phyloP scores from a whole-genome alignment of 2,797 vertebrate species.

The Gouania willdenowi region DNA sequence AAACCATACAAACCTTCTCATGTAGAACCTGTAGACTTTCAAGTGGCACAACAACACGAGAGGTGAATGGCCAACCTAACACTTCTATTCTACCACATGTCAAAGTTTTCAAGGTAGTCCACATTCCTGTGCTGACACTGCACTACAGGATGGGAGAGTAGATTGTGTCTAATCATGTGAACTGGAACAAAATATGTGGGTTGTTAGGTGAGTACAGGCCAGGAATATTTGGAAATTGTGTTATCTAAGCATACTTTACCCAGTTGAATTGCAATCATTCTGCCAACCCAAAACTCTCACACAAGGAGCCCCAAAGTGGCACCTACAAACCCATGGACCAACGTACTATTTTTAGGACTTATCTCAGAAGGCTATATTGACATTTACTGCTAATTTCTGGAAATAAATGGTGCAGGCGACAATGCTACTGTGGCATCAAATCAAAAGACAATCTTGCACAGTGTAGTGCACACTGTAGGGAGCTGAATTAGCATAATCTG shows the following conservation, averaged over 20 bases:
- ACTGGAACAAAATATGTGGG: slow-evolving; percentile 2
- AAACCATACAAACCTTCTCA: too few relatives aligned
- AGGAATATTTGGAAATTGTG: slow-evolving; percentile 14
- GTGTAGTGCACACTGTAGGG: not conserved
- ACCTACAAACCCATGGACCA: not conserved
- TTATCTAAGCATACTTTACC: slow-evolving; percentile 30
- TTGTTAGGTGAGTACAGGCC: slow-evolving; percentile 5
- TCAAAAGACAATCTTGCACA: too few relatives aligned
- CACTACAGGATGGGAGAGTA: too few relatives aligned
- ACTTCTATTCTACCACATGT: not conserved
- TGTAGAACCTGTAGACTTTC: slow-evolving; percentile 9
- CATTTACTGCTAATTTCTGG: not conserved
- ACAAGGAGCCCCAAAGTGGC: not conserved
- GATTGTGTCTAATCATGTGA: not conserved
- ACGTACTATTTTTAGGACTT: not conserved
- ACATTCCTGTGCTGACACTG: slow-evolving; percentile 23
- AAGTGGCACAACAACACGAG: slow-evolving; percentile 9
- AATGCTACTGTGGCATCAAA: too few relatives aligned
- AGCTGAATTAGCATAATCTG: not conserved
- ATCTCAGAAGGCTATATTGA: not conserved
- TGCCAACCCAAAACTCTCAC: not conserved
- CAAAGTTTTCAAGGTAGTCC: slow-evolving; percentile 17
- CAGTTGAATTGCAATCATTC: not conserved
- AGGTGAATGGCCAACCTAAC: not conserved
- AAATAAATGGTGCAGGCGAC: not conserved